These are phyloP conservation scores for Ctenomys sociabilis DNA, from an alignment of 2,113 vertebrate genomes.

Conservation along the genomic window DNA sequence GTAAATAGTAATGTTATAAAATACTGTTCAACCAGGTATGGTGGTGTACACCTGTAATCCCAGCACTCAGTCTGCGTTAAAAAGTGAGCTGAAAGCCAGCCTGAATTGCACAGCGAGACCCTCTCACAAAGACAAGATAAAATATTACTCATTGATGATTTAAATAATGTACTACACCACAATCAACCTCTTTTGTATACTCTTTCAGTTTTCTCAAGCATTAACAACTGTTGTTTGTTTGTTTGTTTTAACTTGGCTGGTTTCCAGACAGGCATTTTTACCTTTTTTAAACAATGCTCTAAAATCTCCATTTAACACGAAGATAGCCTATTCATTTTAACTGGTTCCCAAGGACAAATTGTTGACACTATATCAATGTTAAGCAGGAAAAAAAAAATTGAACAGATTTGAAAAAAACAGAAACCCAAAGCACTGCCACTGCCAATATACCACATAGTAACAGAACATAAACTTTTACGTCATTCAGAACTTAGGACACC, in stretches of 20 bases:
- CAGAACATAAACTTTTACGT: background rate
- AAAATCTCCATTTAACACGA: background rate
- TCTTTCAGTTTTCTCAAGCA: background rate
- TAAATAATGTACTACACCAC: background rate
- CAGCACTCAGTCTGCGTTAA: too few species aligned
- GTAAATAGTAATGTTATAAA: background rate
- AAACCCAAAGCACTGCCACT: background rate
- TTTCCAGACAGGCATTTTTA: background rate
- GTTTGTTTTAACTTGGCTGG: background rate
- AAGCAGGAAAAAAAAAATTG: background rate
- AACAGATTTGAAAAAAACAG: background rate
- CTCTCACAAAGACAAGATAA: too few species aligned
- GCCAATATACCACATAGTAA: background rate
- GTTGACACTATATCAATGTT: background rate
- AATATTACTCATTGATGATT: background rate
- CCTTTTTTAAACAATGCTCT: background rate
- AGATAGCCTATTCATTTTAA: background rate
- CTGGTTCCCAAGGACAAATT: background rate
- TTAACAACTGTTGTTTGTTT: background rate
- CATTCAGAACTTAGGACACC: background rate
- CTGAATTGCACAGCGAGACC: too few species aligned
- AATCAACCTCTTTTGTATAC: background rate
- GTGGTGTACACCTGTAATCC: too few species aligned
- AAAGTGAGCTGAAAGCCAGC: too few species aligned
- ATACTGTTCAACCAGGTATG: background rate